These are phyloP conservation scores for Argyresthia albistria DNA, from an alignment of 2,888 invertebrate species.

Conservation along the genomic window DNA sequence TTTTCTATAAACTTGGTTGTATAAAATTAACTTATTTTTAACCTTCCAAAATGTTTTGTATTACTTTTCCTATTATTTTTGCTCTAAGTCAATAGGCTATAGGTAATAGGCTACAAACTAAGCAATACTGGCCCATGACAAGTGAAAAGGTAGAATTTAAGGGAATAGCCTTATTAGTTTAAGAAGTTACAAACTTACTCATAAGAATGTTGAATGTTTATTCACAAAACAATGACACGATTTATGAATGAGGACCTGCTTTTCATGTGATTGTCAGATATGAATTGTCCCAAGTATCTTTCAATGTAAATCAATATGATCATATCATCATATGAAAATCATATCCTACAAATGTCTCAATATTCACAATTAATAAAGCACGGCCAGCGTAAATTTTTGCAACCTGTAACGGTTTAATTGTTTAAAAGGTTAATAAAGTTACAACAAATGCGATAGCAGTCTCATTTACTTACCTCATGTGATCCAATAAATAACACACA, in stretches of 20 bases:
- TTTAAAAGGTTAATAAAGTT: slow-evolving; percentile 59
- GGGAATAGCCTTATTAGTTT: slow-evolving; percentile 66
- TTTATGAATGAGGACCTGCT: background rate
- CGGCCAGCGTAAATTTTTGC: slow-evolving; percentile 59
- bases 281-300: too few relatives aligned
- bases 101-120: slow-evolving; percentile 8
- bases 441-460: slow-evolving; percentile 27
- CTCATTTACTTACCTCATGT: too few relatives aligned
- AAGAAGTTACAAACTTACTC: slow-evolving; percentile 47
- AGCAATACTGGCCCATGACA: slow-evolving; percentile 43
- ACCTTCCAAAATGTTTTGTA: too few relatives aligned
- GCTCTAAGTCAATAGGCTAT: too few relatives aligned
- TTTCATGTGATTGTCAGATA: background rate
- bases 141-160: slow-evolving; percentile 54
- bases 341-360: background rate
- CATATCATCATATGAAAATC: too few relatives aligned
- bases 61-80: too few relatives aligned
- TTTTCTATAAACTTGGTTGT: too few relatives aligned
- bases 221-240: slow-evolving; percentile 14
- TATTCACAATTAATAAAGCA: slow-evolving; percentile 35
- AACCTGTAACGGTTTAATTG: slow-evolving; percentile 56
- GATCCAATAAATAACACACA: too few relatives aligned
- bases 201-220: slow-evolving; percentile 52
- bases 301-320: too few relatives aligned
- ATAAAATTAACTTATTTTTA: too few relatives aligned